These are phyloP conservation scores for Alosa alosa DNA, from an alignment of 2,113 vertebrate species.

Conservation along the genomic window DNA sequence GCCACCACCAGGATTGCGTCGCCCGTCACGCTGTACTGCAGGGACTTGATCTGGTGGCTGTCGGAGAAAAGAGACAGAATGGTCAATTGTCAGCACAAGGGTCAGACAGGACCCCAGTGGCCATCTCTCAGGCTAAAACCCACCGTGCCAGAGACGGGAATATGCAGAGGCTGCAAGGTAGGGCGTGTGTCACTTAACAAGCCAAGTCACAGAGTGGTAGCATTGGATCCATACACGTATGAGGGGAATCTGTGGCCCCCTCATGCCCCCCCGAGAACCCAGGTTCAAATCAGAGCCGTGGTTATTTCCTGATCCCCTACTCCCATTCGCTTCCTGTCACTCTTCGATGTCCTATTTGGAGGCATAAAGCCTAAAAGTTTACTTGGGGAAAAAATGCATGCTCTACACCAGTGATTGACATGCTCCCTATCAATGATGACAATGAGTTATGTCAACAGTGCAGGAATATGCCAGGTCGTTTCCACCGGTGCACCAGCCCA, in stretches of 20 bases:
- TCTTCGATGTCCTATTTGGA: too few species aligned
- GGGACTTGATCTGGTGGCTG: conserved; percentile 91
- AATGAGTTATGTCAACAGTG: neutral
- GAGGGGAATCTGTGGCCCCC: too few species aligned
- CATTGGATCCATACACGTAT: too few species aligned
- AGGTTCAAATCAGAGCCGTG: too few species aligned
- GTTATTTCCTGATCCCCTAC: too few species aligned
- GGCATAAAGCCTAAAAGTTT: too few species aligned
- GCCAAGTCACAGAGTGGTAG: neutral
- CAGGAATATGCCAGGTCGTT: neutral
- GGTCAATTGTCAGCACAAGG: neutral
- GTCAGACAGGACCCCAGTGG: neutral
- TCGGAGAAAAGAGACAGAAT: conserved; percentile 22
- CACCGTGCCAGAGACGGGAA: neutral
- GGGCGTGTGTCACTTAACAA: neutral
- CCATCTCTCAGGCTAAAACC: neutral
- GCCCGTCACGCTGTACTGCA: conserved; percentile 93
- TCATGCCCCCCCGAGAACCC: too few species aligned
- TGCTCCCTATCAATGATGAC: neutral
- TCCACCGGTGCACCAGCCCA: neutral
- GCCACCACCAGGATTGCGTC: conserved; percentile 94
- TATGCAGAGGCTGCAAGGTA: neutral
- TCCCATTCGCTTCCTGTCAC: too few species aligned
- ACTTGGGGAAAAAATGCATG: neutral
- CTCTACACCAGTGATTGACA: neutral